Conservation (phyloP, 92 coral and sea anemone species). For the Phenganax marumi region DNA sequence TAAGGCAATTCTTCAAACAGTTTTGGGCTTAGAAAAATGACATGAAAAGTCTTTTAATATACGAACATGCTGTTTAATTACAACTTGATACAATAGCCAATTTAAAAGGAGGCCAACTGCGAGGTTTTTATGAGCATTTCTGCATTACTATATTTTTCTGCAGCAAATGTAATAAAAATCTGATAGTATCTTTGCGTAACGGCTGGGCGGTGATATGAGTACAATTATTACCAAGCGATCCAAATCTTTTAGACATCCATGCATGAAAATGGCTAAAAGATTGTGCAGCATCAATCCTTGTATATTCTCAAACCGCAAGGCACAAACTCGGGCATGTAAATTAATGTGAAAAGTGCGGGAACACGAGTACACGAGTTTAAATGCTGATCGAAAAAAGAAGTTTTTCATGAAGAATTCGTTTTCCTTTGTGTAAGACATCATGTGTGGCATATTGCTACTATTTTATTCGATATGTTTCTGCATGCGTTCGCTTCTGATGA, state of each 20-base stretch:
- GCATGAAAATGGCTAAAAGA: slow-evolving; percentile 7
- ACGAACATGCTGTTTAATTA: background rate
- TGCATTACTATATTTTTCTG: background rate
- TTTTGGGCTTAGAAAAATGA: background rate
- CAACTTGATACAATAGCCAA: background rate
- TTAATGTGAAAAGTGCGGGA: too few relatives aligned
- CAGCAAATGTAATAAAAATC: background rate
- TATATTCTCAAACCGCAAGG: background rate
- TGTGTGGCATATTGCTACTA: too few relatives aligned
- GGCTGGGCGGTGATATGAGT: slow-evolving; percentile 22
- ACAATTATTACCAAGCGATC: slow-evolving; percentile 15
- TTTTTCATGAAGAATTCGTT: too few relatives aligned
- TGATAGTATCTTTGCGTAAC: slow-evolving; percentile 36
- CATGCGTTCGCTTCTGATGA: too few relatives aligned
- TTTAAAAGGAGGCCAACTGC: slow-evolving; percentile 6
- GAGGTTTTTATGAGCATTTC: background rate
- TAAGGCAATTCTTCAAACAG: background rate
- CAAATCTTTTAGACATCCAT: background rate
- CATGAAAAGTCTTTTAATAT: background rate
- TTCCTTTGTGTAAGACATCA: too few relatives aligned
- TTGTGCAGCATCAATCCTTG: slow-evolving; percentile 8
- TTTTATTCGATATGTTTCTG: too few relatives aligned
- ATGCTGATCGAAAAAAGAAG: too few relatives aligned
- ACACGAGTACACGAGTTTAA: too few relatives aligned
- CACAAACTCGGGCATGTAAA: background rate